Percentiles rank a stretch among this genome's conserved stretches.
Conservation (phyloP, 2,797 vertebrate species). For the Gymnothorax reevesii region DNA sequence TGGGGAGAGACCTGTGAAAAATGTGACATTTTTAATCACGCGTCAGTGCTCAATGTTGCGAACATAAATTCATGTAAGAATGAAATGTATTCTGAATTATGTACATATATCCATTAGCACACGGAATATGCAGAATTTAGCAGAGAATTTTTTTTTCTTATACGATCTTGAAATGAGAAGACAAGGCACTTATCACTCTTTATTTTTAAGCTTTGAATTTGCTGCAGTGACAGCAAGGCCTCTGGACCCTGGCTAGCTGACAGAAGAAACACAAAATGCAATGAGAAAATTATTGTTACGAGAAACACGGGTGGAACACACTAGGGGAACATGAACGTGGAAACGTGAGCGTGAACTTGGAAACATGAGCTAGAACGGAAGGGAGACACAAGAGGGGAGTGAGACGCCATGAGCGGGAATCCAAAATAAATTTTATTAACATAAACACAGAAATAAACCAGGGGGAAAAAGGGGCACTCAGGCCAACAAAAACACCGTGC, state of each 20-base stretch:
- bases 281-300: conserved; percentile 22
- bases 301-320: too few species aligned
- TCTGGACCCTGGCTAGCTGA: conserved; percentile 25
- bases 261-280: conserved; percentile 23
- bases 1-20: not conserved
- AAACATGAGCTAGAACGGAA: too few species aligned
- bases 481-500: too few species aligned
- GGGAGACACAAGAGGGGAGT: too few species aligned
- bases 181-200: not conserved
- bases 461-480: too few species aligned
- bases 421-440: too few species aligned
- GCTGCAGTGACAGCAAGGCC: conserved; percentile 5
- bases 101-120: too few species aligned
- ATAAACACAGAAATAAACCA: too few species aligned
- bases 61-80: not conserved
- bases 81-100: not conserved
- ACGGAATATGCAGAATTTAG: not conserved
- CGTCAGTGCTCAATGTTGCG: not conserved
- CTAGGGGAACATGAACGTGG: too few species aligned
- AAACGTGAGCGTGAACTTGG: too few species aligned
- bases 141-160: not conserved
- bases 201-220: not conserved
- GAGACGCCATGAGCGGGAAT: too few species aligned
- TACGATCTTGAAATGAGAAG: not conserved
- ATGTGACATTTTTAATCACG: not conserved